Evolutionary conservation across 2,888 invertebrate species (phyloP).

Genomic region (Antheraea assamensis): DNA sequence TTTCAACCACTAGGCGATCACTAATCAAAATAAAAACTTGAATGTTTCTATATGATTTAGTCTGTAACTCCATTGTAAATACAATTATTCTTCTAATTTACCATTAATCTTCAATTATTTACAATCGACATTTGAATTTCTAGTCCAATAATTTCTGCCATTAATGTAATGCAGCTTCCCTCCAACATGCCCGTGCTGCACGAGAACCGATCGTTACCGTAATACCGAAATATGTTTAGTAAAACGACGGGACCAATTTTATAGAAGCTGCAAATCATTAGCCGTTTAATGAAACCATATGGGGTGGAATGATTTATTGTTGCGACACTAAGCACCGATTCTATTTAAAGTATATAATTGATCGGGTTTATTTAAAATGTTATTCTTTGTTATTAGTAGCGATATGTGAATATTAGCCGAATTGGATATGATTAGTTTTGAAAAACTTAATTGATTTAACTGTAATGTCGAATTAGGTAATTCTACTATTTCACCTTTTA

Average conservation of each 20-base stretch:
- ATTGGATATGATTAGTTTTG: too few relatives aligned
- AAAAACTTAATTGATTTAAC: too few relatives aligned
- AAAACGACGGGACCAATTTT: constrained; percentile 42
- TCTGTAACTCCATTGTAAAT: not conserved
- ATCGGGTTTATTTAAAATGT: constrained; percentile 12
- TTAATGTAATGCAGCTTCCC: not conserved
- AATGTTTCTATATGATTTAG: not conserved
- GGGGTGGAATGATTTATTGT: constrained; percentile 56
- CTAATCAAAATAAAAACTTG: too few relatives aligned
- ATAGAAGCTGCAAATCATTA: constrained; percentile 53
- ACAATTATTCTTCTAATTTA: not conserved
- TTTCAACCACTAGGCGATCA: too few relatives aligned
- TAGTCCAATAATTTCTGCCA: not conserved
- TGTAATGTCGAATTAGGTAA: too few relatives aligned
- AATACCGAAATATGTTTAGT: constrained; percentile 34
- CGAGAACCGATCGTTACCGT: constrained; percentile 28
- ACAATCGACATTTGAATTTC: not conserved
- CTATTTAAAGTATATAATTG: constrained; percentile 23
- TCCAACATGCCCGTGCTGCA: constrained; percentile 17
- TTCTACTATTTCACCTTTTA: too few relatives aligned
- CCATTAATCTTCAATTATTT: not conserved
- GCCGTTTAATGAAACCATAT: constrained; percentile 36
- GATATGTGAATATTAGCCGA: too few relatives aligned
- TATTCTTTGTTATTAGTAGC: not conserved
- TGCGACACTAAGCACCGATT: constrained; percentile 31